Base-by-base conservation (phyloP, 2,888 invertebrate species). In the Patella caerulea region DNA sequence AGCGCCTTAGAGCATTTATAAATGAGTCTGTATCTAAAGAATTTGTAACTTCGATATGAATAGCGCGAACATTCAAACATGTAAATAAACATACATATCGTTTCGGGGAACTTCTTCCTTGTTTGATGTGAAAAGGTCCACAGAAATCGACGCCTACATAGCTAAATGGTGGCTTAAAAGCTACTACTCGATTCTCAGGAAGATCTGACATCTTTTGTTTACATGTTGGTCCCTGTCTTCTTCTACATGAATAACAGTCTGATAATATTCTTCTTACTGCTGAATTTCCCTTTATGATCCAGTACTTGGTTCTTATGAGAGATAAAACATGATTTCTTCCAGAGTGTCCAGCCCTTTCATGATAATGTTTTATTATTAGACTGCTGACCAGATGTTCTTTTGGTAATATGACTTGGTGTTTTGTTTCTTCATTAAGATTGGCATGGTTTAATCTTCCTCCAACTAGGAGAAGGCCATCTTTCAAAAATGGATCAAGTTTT, bases 51-150 rank as follows among this genome's bases (percentile, higher is more conserved):
- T 77, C 74, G n/a, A 76, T 2, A 55, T 74, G 76, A 14, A 78
- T 53, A 54, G 71, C 72, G 71, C 77, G 14, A n/a, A 71, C 55
- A 15, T 72, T 70, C 3, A 81, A 54, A 73, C 79, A 81, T 34
- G 81, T 77, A 52, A 81, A 79, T 54, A 81, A 14, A 45, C 77
- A 75, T 4, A 77, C 79, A 52, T 78, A 79, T 59, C 78, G 45
- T 71, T 80, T 77, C 55, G 73, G 53, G 24, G 65, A 29, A 7
- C 45, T 24, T 12, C 78, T 59, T 54, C 79, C 79, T 17, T 29
- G 53, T 59, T 79, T 82, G 15, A 80, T 75, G 24, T 7, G 7
- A 7, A 78, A 69, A 4, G 79, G 81, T 9, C 81, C 80, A 59
- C 78, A 80, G 56, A 71, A 72, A 69, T 80, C 78, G 14, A 75